Conservation (phyloP, 2,888 invertebrate genomes). For the Dicyrtomina minuta region DNA sequence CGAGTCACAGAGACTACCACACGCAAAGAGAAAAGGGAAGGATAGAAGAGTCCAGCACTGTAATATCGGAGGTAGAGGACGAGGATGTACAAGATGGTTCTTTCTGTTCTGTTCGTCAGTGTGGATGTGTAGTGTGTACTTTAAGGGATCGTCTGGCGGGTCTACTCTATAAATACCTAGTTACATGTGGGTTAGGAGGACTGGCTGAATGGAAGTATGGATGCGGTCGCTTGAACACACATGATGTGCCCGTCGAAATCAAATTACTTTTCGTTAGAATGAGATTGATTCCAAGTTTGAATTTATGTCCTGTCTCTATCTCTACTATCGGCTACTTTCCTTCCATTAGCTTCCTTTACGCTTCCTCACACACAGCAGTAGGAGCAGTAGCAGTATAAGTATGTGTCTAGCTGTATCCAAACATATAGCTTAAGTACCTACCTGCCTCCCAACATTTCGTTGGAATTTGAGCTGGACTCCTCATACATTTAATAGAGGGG, state of each 20-base stretch:
- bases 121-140: neutral
- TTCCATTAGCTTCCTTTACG: too few species aligned
- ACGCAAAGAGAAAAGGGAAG: neutral
- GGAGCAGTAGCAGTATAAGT: neutral
- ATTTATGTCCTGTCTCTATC: constrained; percentile 26
- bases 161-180: neutral
- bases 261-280: constrained; percentile 40
- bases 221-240: constrained; percentile 34
- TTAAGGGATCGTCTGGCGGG: neutral
- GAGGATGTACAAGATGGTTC: neutral
- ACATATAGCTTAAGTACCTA: neutral
- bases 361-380: neutral
- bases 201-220: constrained; percentile 20
- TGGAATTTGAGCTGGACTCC: too few species aligned
- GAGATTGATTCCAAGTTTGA: constrained; percentile 40
- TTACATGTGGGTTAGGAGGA: neutral
- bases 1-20: too few species aligned
- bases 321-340: constrained; percentile 19
- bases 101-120: neutral
- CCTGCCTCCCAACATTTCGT: neutral
- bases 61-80: neutral
- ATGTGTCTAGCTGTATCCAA: neutral
- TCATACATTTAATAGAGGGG: neutral
- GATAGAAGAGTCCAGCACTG: neutral
- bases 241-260: constrained; percentile 40